Conservation (phyloP, 2,888 invertebrate genomes). For the Dugesia japonica region DNA sequence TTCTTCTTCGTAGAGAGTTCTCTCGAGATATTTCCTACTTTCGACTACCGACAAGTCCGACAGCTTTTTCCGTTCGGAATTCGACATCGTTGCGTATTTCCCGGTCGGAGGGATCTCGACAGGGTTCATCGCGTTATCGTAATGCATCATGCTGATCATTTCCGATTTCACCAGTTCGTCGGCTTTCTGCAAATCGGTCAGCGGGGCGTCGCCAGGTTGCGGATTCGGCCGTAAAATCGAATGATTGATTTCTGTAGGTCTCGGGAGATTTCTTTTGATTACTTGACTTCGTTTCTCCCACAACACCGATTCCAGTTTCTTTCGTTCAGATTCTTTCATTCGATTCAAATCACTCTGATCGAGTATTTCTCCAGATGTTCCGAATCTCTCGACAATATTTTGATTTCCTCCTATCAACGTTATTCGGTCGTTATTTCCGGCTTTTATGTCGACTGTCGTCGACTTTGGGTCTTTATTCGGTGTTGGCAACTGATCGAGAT, state of each 20-base stretch:
- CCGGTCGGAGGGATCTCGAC: slow-evolving; percentile 16
- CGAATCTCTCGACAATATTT: slow-evolving; percentile 83
- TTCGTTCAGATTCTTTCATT: slow-evolving; percentile 41
- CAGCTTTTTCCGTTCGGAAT: background rate
- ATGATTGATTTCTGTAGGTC: slow-evolving; percentile 70
- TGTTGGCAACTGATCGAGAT: slow-evolving; percentile 38
- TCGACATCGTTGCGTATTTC: background rate
- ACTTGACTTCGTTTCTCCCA: slow-evolving; percentile 57
- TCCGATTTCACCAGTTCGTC: slow-evolving; percentile 87
- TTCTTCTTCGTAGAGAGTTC: background rate
- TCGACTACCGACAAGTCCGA: background rate
- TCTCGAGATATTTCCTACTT: background rate
- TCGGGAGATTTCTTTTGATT: slow-evolving; percentile 67
- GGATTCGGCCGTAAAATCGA: slow-evolving; percentile 57
- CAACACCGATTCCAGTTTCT: background rate
- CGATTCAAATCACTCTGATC: slow-evolving; percentile 57
- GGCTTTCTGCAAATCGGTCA: slow-evolving; percentile 72
- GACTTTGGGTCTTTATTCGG: slow-evolving; percentile 57
- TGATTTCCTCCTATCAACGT: slow-evolving; percentile 91
- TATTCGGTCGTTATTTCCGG: slow-evolving; percentile 92
- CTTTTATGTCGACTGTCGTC: slow-evolving; percentile 60
- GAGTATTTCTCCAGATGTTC: slow-evolving; percentile 51
- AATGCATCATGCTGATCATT: slow-evolving; percentile 80
- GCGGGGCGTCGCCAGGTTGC: slow-evolving; percentile 53
- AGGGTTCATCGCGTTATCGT: slow-evolving; percentile 41